phyloP scores from a whole-genome alignment of 2,888 invertebrate species.

The Heliconius aoede region DNA sequence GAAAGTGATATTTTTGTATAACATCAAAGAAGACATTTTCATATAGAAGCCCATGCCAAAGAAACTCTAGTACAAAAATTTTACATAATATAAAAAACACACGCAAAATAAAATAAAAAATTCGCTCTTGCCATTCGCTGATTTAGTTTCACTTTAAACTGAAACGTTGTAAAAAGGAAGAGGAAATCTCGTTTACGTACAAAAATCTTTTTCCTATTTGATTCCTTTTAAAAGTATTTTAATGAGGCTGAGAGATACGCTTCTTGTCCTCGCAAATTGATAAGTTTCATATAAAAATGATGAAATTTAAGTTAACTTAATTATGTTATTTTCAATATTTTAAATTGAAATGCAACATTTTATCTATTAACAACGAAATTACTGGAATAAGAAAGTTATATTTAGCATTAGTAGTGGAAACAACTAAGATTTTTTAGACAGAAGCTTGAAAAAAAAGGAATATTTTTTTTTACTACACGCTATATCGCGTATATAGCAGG shows the following conservation, averaged over 20 bases:
- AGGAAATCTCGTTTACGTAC: constrained; percentile 5
- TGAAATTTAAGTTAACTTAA: background rate
- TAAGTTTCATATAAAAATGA: constrained; percentile 6
- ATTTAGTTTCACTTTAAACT: constrained; percentile 12
- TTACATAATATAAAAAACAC: background rate
- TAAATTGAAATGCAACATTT: too few relatives aligned
- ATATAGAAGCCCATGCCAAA: background rate
- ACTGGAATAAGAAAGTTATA: too few relatives aligned
- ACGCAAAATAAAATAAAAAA: background rate
- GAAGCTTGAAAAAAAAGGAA: too few relatives aligned
- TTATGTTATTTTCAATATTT: constrained; percentile 10
- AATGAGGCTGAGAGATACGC: constrained; percentile 22
- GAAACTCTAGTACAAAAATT: background rate
- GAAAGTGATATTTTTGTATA: background rate
- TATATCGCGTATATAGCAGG: too few relatives aligned
- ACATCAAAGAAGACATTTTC: background rate
- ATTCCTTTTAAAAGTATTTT: constrained; percentile 26
- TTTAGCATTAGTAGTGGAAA: too few relatives aligned
- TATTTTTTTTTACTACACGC: too few relatives aligned
- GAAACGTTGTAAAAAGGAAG: constrained; percentile 20
- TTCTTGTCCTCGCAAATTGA: constrained; percentile 24
- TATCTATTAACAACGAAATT: too few relatives aligned
- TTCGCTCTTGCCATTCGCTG: background rate
- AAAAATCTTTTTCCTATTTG: constrained; percentile 25
- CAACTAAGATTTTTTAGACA: too few relatives aligned